Evolutionary conservation across 2,888 invertebrate genomes (phyloP).

Genomic region (Hipparchia semele): DNA sequence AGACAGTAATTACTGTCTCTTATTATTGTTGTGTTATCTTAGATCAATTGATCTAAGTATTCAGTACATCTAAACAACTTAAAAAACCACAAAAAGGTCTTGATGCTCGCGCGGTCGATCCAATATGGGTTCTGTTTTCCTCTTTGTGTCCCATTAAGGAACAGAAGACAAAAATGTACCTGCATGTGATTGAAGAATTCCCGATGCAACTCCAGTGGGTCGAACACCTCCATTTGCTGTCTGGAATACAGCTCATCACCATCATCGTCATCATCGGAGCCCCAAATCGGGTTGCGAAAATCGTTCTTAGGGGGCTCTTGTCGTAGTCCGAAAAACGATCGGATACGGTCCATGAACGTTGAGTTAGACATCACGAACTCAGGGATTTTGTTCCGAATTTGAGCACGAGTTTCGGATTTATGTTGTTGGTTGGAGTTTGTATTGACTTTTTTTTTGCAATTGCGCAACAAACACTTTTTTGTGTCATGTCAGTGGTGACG

Average conservation of each 20-base stretch:
- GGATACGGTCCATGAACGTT: constrained; percentile 64
- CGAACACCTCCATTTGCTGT: constrained; percentile 46
- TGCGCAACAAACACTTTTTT: constrained; percentile 65
- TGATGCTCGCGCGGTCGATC: too few species aligned
- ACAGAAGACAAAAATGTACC: not conserved
- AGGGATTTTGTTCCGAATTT: constrained; percentile 23
- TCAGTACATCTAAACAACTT: too few species aligned
- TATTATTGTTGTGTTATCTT: too few species aligned
- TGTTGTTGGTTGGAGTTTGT: constrained; percentile 28
- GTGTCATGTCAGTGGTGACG: not conserved
- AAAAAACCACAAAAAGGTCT: too few species aligned
- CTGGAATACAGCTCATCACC: constrained; percentile 71
- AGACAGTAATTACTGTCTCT: not conserved
- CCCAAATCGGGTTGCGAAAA: constrained; percentile 78
- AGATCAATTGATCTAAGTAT: too few species aligned
- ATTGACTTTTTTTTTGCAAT: constrained; percentile 45
- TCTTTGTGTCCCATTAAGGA: not conserved
- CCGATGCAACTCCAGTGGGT: constrained; percentile 57
- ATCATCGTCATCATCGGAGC: constrained; percentile 71
- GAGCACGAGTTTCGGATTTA: constrained; percentile 40
- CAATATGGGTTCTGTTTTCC: not conserved
- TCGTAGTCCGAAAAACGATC: constrained; percentile 63
- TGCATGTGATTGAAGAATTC: constrained; percentile 66
- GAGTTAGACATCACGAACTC: constrained; percentile 46
- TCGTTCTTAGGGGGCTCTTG: constrained; percentile 68